Conservation (phyloP, 1,140 invertebrate genomes). For the Thalassaphorura encarpata region DNA sequence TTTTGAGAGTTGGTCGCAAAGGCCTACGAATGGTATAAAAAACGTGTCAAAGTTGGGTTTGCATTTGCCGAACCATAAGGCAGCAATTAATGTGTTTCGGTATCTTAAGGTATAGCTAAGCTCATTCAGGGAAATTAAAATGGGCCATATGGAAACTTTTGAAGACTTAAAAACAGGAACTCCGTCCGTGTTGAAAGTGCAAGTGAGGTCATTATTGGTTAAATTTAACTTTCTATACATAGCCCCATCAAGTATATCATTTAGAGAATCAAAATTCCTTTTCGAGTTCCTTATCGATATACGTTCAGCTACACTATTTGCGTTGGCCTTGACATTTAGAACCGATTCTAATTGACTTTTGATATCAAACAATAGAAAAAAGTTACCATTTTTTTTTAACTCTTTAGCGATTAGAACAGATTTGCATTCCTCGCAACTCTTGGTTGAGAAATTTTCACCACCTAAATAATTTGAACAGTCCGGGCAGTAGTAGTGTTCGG, state of each 20-base stretch:
- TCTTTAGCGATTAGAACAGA: neutral
- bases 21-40: conserved; percentile 2
- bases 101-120: conserved; percentile 21
- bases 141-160: conserved; percentile 35
- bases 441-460: neutral
- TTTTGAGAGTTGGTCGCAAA: neutral
- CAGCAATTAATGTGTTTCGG: conserved; percentile 28
- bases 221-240: neutral
- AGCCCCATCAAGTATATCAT: neutral
- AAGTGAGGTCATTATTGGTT: conserved; percentile 5
- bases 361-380: conserved; percentile 6
- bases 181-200: conserved; percentile 33
- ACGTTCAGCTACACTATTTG: neutral
- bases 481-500: conserved; percentile 2
- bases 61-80: conserved; percentile 18
- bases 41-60: conserved; percentile 19
- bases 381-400: neutral
- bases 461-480: conserved; percentile 2
- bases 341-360: neutral
- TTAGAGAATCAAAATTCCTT: neutral
- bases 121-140: conserved; percentile 36
- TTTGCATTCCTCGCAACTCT: conserved; percentile 1
- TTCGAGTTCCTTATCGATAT: neutral
- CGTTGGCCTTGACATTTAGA: neutral
- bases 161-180: conserved; percentile 37